Percentiles rank a stretch among this genome's conserved stretches.
Conservation (phyloP, 2,113 vertebrate genomes). For the Spizaetus ornatus region DNA sequence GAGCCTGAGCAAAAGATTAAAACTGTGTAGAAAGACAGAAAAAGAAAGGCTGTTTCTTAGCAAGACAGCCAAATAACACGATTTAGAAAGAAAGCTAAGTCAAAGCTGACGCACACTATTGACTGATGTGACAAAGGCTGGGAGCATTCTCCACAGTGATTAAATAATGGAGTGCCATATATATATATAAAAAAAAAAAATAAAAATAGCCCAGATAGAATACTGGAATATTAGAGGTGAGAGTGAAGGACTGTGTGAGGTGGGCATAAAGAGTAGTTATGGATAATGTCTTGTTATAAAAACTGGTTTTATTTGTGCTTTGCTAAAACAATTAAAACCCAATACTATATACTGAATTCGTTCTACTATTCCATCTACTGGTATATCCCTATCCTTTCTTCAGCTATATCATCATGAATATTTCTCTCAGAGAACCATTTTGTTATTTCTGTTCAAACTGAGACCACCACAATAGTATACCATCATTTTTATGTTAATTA, state of each 20-base stretch:
- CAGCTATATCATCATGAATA: neutral
- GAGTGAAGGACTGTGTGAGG: neutral
- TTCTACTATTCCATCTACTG: neutral
- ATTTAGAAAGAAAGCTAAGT: constrained; percentile 23
- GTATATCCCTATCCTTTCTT: neutral
- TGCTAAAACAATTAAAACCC: neutral
- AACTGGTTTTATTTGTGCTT: neutral
- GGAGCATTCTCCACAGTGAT: neutral
- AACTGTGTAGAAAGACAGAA: neutral
- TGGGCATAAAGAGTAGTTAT: neutral
- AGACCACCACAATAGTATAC: neutral
- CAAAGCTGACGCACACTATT: constrained; percentile 17
- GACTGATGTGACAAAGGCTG: neutral
- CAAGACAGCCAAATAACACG: neutral
- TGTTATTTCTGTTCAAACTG: neutral
- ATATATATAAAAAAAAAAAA: neutral
- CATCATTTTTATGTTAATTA: neutral
- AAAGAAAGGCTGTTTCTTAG: neutral
- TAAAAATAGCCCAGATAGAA: neutral
- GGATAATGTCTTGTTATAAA: neutral
- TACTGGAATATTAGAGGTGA: neutral
- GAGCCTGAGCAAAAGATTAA: constrained; percentile 1
- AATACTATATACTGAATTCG: neutral
- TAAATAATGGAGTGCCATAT: neutral
- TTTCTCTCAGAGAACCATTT: neutral